Evolutionary conservation across 2,797 vertebrate genomes (phyloP).

Genomic region (Micromesistius poutassou): DNA sequence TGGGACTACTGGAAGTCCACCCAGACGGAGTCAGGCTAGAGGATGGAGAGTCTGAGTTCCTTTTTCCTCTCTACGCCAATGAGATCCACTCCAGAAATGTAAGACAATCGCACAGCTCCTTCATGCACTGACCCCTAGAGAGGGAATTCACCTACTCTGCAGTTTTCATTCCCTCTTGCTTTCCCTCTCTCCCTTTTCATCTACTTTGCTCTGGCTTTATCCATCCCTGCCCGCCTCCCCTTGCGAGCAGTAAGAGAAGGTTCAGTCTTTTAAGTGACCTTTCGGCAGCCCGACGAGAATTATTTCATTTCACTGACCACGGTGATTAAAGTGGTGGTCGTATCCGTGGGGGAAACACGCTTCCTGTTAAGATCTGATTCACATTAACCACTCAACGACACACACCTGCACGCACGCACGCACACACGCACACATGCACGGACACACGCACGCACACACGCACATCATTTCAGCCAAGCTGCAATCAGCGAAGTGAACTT

Average conservation of each 20-base stretch:
- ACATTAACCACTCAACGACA: background rate
- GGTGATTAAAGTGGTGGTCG: conserved; percentile 22
- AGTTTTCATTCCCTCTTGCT: background rate
- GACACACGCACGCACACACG: conserved; percentile 4
- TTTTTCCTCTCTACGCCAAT: conserved; percentile 88
- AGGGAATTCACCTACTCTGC: background rate
- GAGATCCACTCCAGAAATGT: conserved; percentile 94
- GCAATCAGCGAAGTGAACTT: conserved; percentile 24
- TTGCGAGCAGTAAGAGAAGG: conserved; percentile 20
- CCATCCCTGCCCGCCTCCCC: conserved; percentile 3
- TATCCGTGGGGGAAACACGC: conserved; percentile 9
- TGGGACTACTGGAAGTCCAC: conserved; percentile 86
- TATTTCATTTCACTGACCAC: conserved; percentile 32
- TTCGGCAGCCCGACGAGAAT: conserved; percentile 7
- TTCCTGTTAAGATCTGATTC: conserved; percentile 23
- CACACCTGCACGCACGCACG: conserved; percentile 1
- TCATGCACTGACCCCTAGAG: background rate
- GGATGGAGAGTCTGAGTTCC: conserved; percentile 89
- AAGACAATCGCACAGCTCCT: conserved; percentile 43
- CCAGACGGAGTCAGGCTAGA: conserved; percentile 86
- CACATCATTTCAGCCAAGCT: conserved; percentile 13
- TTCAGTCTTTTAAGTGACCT: conserved; percentile 18
- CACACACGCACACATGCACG: conserved; percentile 9
- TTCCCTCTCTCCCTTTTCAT: background rate
- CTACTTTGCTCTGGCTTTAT: background rate